These are phyloP conservation scores for Caenorhabditis briggsae DNA, from an alignment of 1,140 invertebrate genomes.

Conservation along the genomic window DNA sequence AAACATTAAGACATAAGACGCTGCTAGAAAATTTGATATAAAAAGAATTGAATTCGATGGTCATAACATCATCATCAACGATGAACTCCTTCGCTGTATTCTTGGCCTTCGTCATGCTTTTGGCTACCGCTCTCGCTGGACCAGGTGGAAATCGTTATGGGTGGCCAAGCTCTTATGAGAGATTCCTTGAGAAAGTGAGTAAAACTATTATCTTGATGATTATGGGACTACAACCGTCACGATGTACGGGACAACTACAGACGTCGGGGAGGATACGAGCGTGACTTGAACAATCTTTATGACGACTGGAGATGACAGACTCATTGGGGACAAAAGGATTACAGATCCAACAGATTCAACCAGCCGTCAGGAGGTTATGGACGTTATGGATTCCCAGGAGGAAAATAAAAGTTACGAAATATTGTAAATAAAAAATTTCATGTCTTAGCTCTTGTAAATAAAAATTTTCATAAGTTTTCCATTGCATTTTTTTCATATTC, in stretches of 20 bases:
- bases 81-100: slow-evolving; percentile 1
- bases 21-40: not conserved
- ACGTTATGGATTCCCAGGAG: slow-evolving; percentile 11
- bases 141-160: slow-evolving; percentile 39
- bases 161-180: slow-evolving; percentile 30
- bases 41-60: not conserved
- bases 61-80: slow-evolving; percentile 26
- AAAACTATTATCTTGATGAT: too few relatives aligned
- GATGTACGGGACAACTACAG: not conserved
- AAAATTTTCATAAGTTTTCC: not conserved
- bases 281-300: slow-evolving; percentile 3
- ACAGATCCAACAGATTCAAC: slow-evolving; percentile 41
- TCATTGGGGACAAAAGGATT: not conserved
- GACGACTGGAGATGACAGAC: slow-evolving; percentile 44
- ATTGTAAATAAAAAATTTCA: not conserved
- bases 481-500: too few relatives aligned
- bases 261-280: slow-evolving; percentile 2
- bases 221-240: slow-evolving; percentile 26
- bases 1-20: not conserved
- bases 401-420: not conserved
- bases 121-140: slow-evolving; percentile 2
- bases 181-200: slow-evolving; percentile 35
- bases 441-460: not conserved
- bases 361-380: slow-evolving; percentile 20
- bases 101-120: slow-evolving; percentile 3